Conservation (phyloP, 2,797 vertebrate species). For the Champsocephalus gunnari region DNA sequence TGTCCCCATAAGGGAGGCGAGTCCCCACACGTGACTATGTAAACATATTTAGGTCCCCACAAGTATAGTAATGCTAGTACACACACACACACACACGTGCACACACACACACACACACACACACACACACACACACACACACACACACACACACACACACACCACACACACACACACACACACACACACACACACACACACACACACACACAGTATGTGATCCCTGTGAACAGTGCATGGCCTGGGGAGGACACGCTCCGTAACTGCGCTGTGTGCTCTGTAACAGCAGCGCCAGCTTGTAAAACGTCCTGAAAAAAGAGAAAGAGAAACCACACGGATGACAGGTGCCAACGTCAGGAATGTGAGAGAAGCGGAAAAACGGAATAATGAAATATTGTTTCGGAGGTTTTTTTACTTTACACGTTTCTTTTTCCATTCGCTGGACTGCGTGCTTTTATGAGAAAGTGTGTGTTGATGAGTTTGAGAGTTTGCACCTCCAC, state of each 20-base stretch:
- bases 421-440: not conserved
- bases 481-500: not conserved
- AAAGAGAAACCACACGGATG: slow-evolving; percentile 67
- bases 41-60: too few species aligned
- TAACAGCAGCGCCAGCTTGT: slow-evolving; percentile 67
- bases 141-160: slow-evolving; percentile 35
- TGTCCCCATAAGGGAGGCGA: too few species aligned
- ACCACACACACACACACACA: too few species aligned
- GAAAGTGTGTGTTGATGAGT: slow-evolving; percentile 1
- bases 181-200: too few species aligned
- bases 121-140: slow-evolving; percentile 19
- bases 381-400: slow-evolving; percentile 65
- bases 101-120: too few species aligned
- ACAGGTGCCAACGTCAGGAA: slow-evolving; percentile 81
- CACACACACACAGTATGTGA: slow-evolving; percentile 73
- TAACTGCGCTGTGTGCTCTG: slow-evolving; percentile 72
- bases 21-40: too few species aligned
- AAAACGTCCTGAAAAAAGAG: slow-evolving; percentile 54
- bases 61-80: too few species aligned
- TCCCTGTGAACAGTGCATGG: slow-evolving; percentile 71
- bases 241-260: slow-evolving; percentile 77
- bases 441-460: not conserved
- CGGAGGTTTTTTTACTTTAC: slow-evolving; percentile 24
- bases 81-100: too few species aligned
- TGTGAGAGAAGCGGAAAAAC: slow-evolving; percentile 42